Conservation (phyloP, 2,113 vertebrate genomes). For the human (Homo sapiens) region GRCh38 chr16:21962501-21963000, state of each 20-base stretch:
- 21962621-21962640: background rate
- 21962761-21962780: slow-evolving; percentile 97
- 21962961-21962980: no score
- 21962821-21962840: slow-evolving; percentile 88
- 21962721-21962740: background rate
- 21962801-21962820: slow-evolving; percentile 97
- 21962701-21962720: background rate
- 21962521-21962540: slow-evolving; percentile 67
- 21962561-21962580: background rate
- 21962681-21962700: background rate
- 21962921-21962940: background rate
- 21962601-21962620: background rate
- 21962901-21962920: background rate
- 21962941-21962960: background rate
- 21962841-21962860: slow-evolving; percentile 89
- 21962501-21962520: slow-evolving; percentile 94
- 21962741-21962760: slow-evolving; percentile 78
- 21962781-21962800: slow-evolving; percentile 97
- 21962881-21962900: slow-evolving; percentile 85
- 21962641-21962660: background rate
- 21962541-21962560: background rate
- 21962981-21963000: no score
- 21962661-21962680: background rate
- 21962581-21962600: background rate
- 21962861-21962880: slow-evolving; percentile 89